Evolutionary conservation across 2,113 vertebrate genomes (phyloP).

Genomic region (Monarcha castaneiventris): DNA sequence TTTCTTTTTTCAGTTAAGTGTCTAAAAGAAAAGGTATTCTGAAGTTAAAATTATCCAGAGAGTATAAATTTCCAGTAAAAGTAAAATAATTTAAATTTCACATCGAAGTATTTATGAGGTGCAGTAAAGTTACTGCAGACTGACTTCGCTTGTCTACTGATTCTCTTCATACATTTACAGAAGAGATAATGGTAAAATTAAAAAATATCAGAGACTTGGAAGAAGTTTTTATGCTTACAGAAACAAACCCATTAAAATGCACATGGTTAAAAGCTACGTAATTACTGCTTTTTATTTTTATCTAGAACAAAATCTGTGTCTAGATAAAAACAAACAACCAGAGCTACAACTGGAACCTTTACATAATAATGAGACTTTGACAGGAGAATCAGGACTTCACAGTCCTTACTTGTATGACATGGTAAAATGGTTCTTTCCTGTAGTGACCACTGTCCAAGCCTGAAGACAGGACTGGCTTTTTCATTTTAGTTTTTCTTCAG

Average conservation of each 20-base stretch:
- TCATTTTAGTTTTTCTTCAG: neutral
- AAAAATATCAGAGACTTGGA: neutral
- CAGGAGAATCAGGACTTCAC: neutral
- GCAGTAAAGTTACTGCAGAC: neutral
- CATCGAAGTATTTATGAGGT: neutral
- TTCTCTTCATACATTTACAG: neutral
- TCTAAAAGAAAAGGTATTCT: neutral
- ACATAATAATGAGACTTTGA: neutral
- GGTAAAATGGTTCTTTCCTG: neutral
- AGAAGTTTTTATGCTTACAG: neutral
- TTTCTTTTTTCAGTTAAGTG: neutral
- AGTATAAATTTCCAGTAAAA: neutral
- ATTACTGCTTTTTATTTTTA: neutral
- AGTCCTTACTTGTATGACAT: neutral
- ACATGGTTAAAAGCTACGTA: neutral
- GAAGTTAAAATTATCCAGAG: neutral
- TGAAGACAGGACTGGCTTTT: neutral
- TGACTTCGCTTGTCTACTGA: neutral
- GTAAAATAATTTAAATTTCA: neutral
- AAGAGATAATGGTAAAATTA: neutral
- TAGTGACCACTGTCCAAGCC: neutral
- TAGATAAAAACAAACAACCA: neutral
- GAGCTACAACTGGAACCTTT: neutral
- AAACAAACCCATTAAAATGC: neutral
- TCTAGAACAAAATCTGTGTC: neutral